A percentile compares a stretch with the other conserved stretches of the same genome.
Conservation (phyloP, 2,797 vertebrate genomes). For the Paedocypris micromegethes region DNA sequence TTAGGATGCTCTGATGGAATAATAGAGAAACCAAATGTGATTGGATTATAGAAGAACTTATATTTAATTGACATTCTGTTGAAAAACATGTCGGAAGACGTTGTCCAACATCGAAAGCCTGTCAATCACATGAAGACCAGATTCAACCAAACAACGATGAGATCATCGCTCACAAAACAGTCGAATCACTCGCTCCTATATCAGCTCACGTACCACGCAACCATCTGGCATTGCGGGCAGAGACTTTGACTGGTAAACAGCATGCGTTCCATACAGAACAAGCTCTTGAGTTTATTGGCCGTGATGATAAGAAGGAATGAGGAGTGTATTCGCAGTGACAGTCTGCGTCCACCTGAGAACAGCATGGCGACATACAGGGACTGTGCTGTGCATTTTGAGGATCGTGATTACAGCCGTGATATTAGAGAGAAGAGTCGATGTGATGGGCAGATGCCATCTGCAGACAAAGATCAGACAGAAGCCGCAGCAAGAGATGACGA, state of each 20-base stretch:
- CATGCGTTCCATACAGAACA: background rate
- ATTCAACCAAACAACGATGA: constrained; percentile 11
- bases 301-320: background rate
- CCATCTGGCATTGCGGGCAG: constrained; percentile 21
- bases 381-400: constrained; percentile 19
- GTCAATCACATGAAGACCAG: constrained; percentile 22
- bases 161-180: constrained; percentile 1
- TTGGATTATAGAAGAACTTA: too few species aligned
- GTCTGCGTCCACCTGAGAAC: constrained; percentile 23
- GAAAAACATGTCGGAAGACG: constrained; percentile 1
- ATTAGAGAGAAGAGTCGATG: constrained; percentile 13
- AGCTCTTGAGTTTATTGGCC: constrained; percentile 11
- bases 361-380: constrained; percentile 5
- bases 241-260: background rate
- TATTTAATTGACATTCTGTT: background rate
- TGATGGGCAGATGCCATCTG: constrained; percentile 24
- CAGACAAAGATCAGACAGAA: constrained; percentile 7
- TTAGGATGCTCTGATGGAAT: too few species aligned
- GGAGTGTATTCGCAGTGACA: constrained; percentile 21
- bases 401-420: constrained; percentile 9
- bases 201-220: constrained; percentile 13
- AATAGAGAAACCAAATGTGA: too few species aligned
- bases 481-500: constrained; percentile 10
- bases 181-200: constrained; percentile 10
- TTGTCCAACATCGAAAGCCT: background rate